These are phyloP conservation scores for Cantharis nigra DNA, from an alignment of 2,888 invertebrate species.

Conservation along the genomic window DNA sequence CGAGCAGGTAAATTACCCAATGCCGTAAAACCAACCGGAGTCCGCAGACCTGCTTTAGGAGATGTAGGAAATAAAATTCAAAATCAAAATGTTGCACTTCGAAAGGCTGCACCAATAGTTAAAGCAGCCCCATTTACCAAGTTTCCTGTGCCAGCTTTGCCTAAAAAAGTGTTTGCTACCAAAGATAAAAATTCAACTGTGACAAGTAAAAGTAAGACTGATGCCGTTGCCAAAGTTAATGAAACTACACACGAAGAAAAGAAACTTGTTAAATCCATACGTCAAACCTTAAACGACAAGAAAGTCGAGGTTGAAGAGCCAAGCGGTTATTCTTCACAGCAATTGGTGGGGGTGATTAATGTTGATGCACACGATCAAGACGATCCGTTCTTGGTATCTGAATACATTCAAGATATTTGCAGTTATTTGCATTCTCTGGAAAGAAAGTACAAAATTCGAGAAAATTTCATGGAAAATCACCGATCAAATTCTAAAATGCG, in stretches of 20 bases:
- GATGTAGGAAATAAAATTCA: conserved; percentile 42
- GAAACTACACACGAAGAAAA: neutral
- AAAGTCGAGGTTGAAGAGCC: neutral
- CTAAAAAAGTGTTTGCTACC: neutral
- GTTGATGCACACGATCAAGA: conserved; percentile 60
- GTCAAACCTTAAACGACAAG: neutral
- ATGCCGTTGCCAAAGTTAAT: conserved; percentile 24
- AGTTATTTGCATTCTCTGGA: conserved; percentile 79
- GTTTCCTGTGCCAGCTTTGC: neutral
- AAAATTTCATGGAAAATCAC: conserved; percentile 66
- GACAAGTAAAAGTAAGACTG: conserved; percentile 12
- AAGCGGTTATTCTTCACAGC: conserved; percentile 27
- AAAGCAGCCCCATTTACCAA: neutral
- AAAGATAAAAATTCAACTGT: conserved; percentile 3
- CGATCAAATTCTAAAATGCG: conserved; percentile 85
- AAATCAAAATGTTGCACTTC: neutral
- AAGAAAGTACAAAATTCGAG: conserved; percentile 65
- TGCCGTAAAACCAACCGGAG: conserved; percentile 17
- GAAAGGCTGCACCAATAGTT: neutral
- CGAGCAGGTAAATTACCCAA: conserved; percentile 26
- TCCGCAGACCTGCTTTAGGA: conserved; percentile 41
- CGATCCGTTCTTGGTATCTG: conserved; percentile 79
- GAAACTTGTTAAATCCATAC: neutral
- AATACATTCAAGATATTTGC: conserved; percentile 90
- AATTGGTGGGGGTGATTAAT: conserved; percentile 14